Base-by-base conservation (phyloP, 2,797 vertebrate species). In the Xerus rutilus region DNA sequence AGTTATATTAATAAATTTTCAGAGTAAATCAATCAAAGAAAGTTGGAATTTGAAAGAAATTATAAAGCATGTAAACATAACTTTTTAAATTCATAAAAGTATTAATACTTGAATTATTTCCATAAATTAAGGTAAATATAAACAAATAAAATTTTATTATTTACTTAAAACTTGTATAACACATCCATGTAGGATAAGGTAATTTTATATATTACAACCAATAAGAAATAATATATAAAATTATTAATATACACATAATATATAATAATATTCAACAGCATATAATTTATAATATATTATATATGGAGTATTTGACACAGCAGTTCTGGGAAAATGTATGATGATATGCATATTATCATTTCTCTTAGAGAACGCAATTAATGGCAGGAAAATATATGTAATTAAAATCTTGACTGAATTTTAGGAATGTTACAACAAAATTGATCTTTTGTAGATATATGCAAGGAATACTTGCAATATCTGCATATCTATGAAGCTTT, bases 21-120 rank as follows among this genome's bases (percentile, higher is more conserved):
- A 88, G 64, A 81, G 14, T 15, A 91, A 93, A 87, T 91, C 6
- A 89, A 6, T 7, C 57, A 91, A 93, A 94, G 59, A 95, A 94
- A 95, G 86, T 89, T 91, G 35, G 18, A 92, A 86, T 86, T 91
- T 93, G 45, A 85, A 94, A 83, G 39, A 86, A 88, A 96, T 82
- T 92, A 47, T 74, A 91, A 70, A 7, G 1, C 45, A 91, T 81
- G 13, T 78, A 77, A 89, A 83, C 4, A 82, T 62, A 95, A 28
- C 32, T 86, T 93, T 95, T n/a, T 35, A 88, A 85, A 52, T 6
- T 72, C 49, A 82, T 79, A 76, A 70, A 47, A 54, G 45, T 54
- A 32, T 62, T 43, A 79, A 92, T 0, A 57, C 39, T 79, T 86
- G 7, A 84, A 86, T 89, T 88, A 73, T 78, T 92, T 87, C 20